A percentile compares a stretch with the other conserved stretches of the same genome.
phyloP scores from a whole-genome alignment of 2,113 vertebrate genomes.

The Aegotheles bennettii region DNA sequence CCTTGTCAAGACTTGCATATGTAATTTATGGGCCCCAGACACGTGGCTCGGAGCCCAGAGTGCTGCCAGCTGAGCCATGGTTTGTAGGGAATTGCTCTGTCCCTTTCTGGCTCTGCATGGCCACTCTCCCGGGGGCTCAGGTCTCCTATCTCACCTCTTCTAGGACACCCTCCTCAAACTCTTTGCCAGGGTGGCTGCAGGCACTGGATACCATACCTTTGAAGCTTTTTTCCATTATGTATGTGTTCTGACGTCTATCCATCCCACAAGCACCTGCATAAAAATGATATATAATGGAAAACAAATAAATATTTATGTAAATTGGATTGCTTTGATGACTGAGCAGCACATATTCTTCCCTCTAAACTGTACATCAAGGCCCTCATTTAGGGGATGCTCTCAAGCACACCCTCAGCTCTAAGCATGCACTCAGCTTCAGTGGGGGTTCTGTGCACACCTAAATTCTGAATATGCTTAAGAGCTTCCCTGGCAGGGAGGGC shows the following conservation, averaged over 20 bases:
- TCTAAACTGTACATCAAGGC: constrained; percentile 18
- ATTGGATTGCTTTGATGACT: constrained; percentile 49
- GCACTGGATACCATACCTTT: constrained; percentile 85
- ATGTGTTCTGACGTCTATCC: constrained; percentile 87
- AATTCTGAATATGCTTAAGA: background rate
- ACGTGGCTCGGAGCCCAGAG: background rate
- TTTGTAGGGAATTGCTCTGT: background rate
- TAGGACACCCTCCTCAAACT: constrained; percentile 56
- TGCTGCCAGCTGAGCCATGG: background rate
- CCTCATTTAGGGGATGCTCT: constrained; percentile 3
- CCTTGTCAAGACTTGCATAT: background rate
- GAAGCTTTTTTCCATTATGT: constrained; percentile 87
- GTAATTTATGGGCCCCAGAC: background rate
- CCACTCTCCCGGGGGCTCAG: background rate
- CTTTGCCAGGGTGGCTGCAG: constrained; percentile 62
- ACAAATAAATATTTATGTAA: constrained; percentile 71
- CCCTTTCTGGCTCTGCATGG: constrained; percentile 1
- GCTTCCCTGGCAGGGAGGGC: background rate
- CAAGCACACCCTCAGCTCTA: constrained; percentile 15
- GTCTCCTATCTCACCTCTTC: constrained; percentile 68
- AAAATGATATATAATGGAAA: constrained; percentile 67
- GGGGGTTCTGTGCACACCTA: background rate
- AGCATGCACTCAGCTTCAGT: background rate
- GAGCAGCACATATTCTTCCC: constrained; percentile 56
- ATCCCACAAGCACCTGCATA: constrained; percentile 83